phyloP scores from a whole-genome alignment of 2,797 vertebrate genomes.

The Pseudochirops cupreus region DNA sequence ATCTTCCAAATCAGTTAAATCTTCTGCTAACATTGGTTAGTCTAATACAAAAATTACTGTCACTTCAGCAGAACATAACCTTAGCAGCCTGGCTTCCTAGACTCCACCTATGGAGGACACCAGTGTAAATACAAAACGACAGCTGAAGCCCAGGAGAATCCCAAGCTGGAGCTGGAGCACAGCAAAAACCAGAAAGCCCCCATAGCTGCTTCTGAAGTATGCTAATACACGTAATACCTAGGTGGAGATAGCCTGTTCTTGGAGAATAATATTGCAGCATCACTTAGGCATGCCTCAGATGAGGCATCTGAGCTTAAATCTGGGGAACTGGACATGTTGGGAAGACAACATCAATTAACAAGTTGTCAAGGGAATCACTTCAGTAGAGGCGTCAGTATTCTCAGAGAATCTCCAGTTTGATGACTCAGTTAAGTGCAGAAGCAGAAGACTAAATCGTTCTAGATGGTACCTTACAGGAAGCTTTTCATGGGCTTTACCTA shows the following conservation, averaged over 20 bases:
- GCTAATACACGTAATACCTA: conserved; percentile 81
- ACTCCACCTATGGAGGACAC: conserved; percentile 74
- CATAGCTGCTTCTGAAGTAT: conserved; percentile 81
- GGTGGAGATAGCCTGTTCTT: conserved; percentile 87
- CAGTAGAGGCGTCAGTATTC: conserved; percentile 86
- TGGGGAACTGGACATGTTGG: conserved; percentile 92
- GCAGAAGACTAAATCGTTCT: conserved; percentile 91
- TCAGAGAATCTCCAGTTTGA: conserved; percentile 80
- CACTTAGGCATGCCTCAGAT: conserved; percentile 85
- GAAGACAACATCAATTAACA: conserved; percentile 95
- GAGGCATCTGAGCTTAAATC: conserved; percentile 91
- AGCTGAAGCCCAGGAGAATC: conserved; percentile 71
- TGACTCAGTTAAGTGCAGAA: conserved; percentile 86
- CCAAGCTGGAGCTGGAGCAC: conserved; percentile 2
- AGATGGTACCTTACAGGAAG: conserved; percentile 92
- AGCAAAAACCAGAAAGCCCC: conserved; percentile 72
- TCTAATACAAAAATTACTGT: conserved; percentile 92
- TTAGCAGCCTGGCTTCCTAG: conserved; percentile 77
- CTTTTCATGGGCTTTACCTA: conserved; percentile 92
- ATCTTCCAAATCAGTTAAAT: conserved; percentile 81
- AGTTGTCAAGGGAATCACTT: conserved; percentile 94
- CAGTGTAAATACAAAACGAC: conserved; percentile 75
- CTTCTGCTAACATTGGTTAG: conserved; percentile 77
- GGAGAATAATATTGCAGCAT: conserved; percentile 83
- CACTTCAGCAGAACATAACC: conserved; percentile 86